Conservation (phyloP, 2,888 invertebrate genomes). For the Epinotia bilunana region DNA sequence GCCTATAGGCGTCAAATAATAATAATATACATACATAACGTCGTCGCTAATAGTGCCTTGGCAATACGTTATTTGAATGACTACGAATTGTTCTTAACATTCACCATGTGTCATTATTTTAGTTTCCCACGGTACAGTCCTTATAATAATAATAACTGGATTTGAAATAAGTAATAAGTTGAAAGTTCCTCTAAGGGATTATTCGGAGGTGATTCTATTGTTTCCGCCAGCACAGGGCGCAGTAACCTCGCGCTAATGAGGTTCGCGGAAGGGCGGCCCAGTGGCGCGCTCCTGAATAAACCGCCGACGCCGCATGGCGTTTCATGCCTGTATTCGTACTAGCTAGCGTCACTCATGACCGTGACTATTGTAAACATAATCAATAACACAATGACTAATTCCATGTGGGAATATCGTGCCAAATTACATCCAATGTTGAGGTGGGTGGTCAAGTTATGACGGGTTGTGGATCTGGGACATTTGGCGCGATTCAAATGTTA, state of each 20-base stretch:
- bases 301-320: not conserved
- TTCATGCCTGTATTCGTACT: not conserved
- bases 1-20: too few species aligned
- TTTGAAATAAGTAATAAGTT: conserved; percentile 32
- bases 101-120: conserved; percentile 14
- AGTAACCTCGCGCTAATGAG: conserved; percentile 24
- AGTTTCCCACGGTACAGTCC: conserved; percentile 25
- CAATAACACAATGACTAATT: not conserved
- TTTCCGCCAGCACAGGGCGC: not conserved
- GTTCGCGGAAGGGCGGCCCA: conserved; percentile 35
- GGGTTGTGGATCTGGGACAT: not conserved
- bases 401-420: not conserved
- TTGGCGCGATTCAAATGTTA: too few species aligned
- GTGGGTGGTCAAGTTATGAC: not conserved
- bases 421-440: not conserved
- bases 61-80: not conserved
- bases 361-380: not conserved
- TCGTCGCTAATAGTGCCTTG: too few species aligned
- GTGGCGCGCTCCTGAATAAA: not conserved
- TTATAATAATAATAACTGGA: conserved; percentile 3
- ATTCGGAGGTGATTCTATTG: conserved; percentile 20
- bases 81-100: not conserved
- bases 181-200: conserved; percentile 35
- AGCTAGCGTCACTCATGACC: not conserved
- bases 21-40: too few species aligned